Evolutionary conservation across 2,113 vertebrate genomes (phyloP), one percentile per base, ranked within the genome.

Genomic region (Gobius niger): DNA sequence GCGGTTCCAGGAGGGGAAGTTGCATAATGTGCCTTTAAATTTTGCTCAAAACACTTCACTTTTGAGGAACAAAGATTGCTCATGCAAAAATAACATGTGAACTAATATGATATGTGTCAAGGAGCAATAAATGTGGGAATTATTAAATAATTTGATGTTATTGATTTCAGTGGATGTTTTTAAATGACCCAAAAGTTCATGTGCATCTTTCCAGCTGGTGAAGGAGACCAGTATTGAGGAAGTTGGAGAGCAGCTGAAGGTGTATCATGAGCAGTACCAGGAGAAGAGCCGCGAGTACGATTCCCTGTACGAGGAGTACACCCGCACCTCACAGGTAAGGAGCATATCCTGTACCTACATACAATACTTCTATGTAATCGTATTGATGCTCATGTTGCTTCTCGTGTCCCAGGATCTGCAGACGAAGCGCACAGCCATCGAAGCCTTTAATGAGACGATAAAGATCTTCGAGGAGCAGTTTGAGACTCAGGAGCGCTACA

Each of bases 401-500:
- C 56, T 7, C 44, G 11, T 57, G 2, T 16, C 6, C 18, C 76
- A 93, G 95, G 98, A 99, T 92, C 97, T 99, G 73, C 98, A 99
- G 88, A 99, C 98, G 96, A 99, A 99, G 90, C 95, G 96, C 80
- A 98, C 97, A 51, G 97, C 97, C 83, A 98, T 98, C 40, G 97
- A 99, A 91, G 98, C 97, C 72, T 99, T 99, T 85, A 98, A 98
- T 68, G 97, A 99, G 92, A 99, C 98, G 80, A 99, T 99, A 90
- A 99, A 98, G 89, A 99, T 99, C 92, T 99, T 99, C 82, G 97
- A 99, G 88, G 98, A 99, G 83, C 98, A 99, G 87, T 98, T 95
- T 87, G 96, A 98, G 89, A 99, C 96, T 0, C 98, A 99, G 85
- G 97, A 99, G 89, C 93, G 96, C 83, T 98, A 96, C 91, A 99